A percentile compares a stretch with the other conserved stretches of the same genome.
Conservation (phyloP, 2,113 vertebrate species). For the Oreochromis niloticus region DNA sequence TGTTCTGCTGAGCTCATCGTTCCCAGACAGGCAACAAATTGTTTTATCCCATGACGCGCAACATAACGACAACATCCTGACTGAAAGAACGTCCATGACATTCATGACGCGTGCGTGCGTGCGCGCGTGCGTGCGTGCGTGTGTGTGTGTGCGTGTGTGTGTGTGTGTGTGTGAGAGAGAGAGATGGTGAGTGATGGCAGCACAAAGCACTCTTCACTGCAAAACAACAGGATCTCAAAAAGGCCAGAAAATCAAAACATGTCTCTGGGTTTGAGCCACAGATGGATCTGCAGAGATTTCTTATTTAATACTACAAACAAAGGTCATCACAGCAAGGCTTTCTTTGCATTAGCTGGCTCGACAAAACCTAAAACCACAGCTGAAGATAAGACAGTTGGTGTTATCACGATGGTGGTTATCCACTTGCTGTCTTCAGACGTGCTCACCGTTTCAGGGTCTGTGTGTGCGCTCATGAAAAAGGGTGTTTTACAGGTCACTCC, state of each 20-base stretch:
- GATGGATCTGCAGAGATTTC: not conserved
- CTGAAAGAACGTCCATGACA: not conserved
- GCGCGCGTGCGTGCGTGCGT: fast-evolving
- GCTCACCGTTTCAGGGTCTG: not conserved
- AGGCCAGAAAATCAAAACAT: not conserved
- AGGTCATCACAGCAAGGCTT: not conserved
- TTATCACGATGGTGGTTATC: not conserved
- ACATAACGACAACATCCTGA: not conserved
- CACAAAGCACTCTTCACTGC: not conserved
- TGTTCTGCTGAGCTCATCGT: not conserved
- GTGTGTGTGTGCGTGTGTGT: not conserved
- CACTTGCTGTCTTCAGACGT: not conserved
- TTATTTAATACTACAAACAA: not conserved
- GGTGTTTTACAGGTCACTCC: not conserved
- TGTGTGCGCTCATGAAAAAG: not conserved
- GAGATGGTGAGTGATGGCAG: not conserved
- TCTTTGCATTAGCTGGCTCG: not conserved
- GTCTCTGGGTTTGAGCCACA: not conserved
- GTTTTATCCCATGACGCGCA: not conserved
- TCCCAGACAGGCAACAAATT: not conserved
- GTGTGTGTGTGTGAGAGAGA: not conserved
- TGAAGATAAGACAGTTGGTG: not conserved
- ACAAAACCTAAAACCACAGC: not conserved
- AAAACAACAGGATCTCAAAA: not conserved
- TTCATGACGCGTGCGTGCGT: fast-evolving